Evolutionary conservation across 1,140 invertebrate species (phyloP), one percentile per base, ranked within the genome.

Genomic region (Subanguina moxae): DNA sequence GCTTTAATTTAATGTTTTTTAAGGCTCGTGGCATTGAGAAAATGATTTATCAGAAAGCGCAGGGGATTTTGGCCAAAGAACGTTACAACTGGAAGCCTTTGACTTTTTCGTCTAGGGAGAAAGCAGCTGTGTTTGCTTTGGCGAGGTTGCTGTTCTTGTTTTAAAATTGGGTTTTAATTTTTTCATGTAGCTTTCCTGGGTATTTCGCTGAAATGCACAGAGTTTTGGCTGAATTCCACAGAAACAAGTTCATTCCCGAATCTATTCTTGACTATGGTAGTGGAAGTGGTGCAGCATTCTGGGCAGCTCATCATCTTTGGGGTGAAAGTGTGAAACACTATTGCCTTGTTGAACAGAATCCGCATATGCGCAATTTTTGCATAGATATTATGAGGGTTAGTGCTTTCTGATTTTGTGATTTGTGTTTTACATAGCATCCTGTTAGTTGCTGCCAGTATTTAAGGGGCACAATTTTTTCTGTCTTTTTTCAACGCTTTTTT

Each of bases 21-120:
- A 21, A 58, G 45, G 32, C 62, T 48, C 76, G 62, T 9, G 38
- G 27, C 32, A 52, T 64, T 46, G 63, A 57, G 42, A 68, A 8
- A 28, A 21, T 19, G 28, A 57, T 76, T 11, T 64, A 42, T 30
- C 62, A 65, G 28, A 56, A 71, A 57, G 68, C 57, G 48, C 73
- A 57, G 57, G 59, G 68, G 56, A 38, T 57, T 21, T 58, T 77
- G 62, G 57, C 59, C 23, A 43, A 38, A 45, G 30, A 46, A n/a
- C 52, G 71, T 21, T 79, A 75, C 62, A 80, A 80, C 42, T 78
- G 76, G 76, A 77, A 76, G 62, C 72, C 76, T 21, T 42, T 78
- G 27, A 70, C 58, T 21, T 75, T 78, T 57, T 46, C 71, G 32
- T 48, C 21, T 25, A 43, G 56, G 15, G 78, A 78, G 57, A 32